phyloP scores from a whole-genome alignment of 2,797 vertebrate genomes.

The Arnoldichthys spilopterus region DNA sequence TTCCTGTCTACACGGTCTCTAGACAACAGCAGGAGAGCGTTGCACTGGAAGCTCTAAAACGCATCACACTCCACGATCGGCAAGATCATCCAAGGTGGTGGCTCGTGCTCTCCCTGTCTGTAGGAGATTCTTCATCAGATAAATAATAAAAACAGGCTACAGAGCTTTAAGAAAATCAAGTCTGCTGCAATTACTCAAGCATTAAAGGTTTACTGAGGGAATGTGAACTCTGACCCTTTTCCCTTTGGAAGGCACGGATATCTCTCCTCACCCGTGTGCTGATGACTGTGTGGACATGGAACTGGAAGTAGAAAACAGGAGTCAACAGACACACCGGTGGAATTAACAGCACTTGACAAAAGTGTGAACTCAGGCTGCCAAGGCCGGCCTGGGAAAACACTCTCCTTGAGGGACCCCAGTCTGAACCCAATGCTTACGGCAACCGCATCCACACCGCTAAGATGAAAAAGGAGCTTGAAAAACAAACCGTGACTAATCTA shows the following conservation, averaged over 20 bases:
- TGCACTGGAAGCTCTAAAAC: conserved; percentile 41
- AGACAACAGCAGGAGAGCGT: conserved; percentile 13
- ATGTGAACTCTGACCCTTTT: conserved; percentile 49
- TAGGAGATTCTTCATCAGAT: conserved; percentile 16
- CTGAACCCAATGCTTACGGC: not conserved
- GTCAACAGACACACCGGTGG: conserved; percentile 35
- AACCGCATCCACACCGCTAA: not conserved
- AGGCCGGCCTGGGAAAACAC: not conserved
- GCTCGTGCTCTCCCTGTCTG: not conserved
- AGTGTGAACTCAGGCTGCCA: conserved; percentile 28
- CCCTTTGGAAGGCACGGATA: conserved; percentile 58
- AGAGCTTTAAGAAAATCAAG: conserved; percentile 23
- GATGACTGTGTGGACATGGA: conserved; percentile 23
- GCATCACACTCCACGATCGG: not conserved
- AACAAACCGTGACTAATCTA: not conserved
- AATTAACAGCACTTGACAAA: conserved; percentile 37
- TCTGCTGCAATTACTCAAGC: conserved; percentile 32
- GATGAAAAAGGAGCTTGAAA: not conserved
- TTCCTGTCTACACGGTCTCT: not conserved
- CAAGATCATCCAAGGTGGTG: not conserved
- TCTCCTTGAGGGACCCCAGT: not conserved
- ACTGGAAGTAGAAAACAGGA: conserved; percentile 40
- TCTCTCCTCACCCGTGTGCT: conserved; percentile 44
- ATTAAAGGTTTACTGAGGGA: conserved; percentile 49
- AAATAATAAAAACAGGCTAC: conserved; percentile 30